Percentiles rank a stretch among this genome's conserved stretches.
Evolutionary conservation across 2,797 vertebrate species (phyloP).

Genomic region (Remorina albescens): DNA sequence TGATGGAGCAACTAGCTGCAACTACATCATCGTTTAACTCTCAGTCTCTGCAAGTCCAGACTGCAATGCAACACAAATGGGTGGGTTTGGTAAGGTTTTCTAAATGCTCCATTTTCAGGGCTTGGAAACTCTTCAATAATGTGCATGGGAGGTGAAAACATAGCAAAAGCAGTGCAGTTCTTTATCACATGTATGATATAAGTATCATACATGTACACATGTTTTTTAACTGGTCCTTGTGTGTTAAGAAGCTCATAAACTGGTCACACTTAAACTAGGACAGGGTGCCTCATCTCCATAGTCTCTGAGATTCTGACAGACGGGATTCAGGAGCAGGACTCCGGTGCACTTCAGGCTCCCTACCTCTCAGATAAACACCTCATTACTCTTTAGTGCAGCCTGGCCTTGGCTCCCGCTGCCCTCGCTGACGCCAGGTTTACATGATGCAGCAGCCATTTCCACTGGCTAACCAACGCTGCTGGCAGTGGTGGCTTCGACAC

Average conservation of each 20-base stretch:
- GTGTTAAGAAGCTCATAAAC: background rate
- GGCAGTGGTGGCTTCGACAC: slow-evolving; percentile 35
- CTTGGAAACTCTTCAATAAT: too few relatives aligned
- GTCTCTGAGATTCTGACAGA: slow-evolving; percentile 58
- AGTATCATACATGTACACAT: background rate
- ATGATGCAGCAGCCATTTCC: slow-evolving; percentile 62
- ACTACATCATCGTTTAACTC: too few relatives aligned
- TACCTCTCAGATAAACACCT: slow-evolving; percentile 73
- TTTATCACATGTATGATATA: too few relatives aligned
- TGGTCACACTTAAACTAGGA: slow-evolving; percentile 15
- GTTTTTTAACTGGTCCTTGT: background rate
- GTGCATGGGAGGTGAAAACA: too few relatives aligned
- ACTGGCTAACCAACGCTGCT: slow-evolving; percentile 12
- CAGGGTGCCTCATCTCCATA: slow-evolving; percentile 17
- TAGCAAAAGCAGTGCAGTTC: too few relatives aligned
- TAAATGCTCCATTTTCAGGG: too few relatives aligned
- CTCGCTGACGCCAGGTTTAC: slow-evolving; percentile 57
- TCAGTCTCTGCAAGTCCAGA: too few relatives aligned
- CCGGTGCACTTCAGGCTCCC: slow-evolving; percentile 54
- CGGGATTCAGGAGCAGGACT: slow-evolving; percentile 60
- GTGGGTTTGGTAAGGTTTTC: too few relatives aligned
- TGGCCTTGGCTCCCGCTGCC: slow-evolving; percentile 57
- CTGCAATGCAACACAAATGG: too few relatives aligned
- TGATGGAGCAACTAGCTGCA: too few relatives aligned
- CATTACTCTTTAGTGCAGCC: slow-evolving; percentile 70